Evolutionary conservation across 2,888 invertebrate genomes (phyloP), one percentile per base, ranked within the genome.

Genomic region (Drosophila atripex): DNA sequence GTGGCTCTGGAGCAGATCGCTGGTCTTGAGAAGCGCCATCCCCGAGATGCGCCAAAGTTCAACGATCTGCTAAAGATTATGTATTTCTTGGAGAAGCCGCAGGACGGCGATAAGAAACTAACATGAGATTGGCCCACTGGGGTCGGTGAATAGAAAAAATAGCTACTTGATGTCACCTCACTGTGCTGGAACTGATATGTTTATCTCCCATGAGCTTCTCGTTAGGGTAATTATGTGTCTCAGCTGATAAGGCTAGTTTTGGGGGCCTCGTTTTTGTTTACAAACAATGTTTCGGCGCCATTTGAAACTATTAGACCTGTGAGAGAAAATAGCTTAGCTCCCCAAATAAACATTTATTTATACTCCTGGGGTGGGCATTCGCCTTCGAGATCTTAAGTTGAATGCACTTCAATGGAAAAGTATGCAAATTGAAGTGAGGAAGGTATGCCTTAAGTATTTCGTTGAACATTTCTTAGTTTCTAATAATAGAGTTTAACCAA

Each of bases 1-100:
- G 70, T 80, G 7, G 82, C 85, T 0, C 50, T 82, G 2, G 80
- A 86, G 49, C 78, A 80, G 56, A 80, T 82, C 25, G 71, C 84
- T 0, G 80, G 80, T 1, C 49, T 80, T n/a, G 84, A 83, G 28
- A 86, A 80, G 18, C 80, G 80, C 3, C 50, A 57, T 38, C 80
- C 80, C 0, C 68, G 84, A 8, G 78, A 83, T 21, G 21, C 71
- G 0, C 86, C 86, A 0, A 68, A 77, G 46, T 80, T 69, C 57
- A 83, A 70, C 14, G 78, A 80, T 38, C 66, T 73, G 3, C 51
- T 80, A 5, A 84, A 75, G 45, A 84, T 80, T 9, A 77, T 77
- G 54, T 86, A 86, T 57, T 53, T 35, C 39, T 41, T 71, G 43
- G 45, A 52, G 5, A 51, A 61, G 25, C 61, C 61, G 35, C 35